These are phyloP conservation scores for Triops cancriformis DNA, from an alignment of 1,140 invertebrate genomes.

Conservation along the genomic window DNA sequence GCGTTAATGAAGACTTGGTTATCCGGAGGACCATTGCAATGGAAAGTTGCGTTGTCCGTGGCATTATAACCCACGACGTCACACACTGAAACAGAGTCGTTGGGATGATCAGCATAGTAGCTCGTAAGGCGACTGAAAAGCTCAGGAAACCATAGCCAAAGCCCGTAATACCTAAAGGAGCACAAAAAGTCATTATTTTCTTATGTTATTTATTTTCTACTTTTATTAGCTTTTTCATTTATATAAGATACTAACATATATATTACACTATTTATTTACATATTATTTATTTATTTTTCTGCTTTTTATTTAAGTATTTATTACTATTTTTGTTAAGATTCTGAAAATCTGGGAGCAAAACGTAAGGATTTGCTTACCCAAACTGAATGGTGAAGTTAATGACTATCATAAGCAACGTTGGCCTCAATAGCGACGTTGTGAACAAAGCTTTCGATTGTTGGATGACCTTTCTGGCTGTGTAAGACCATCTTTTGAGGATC, in stretches of 20 bases:
- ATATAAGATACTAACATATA: no score
- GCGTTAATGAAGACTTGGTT: conserved; percentile 66
- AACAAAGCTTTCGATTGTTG: conserved; percentile 72
- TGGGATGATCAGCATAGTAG: conserved; percentile 50
- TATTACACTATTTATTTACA: no score
- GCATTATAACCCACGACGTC: conserved; percentile 66
- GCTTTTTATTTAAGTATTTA: background rate
- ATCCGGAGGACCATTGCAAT: conserved; percentile 26
- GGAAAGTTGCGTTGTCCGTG: conserved; percentile 29
- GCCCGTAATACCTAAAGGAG: conserved; percentile 62
- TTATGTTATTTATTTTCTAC: conserved; percentile 9
- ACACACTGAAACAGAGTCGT: conserved; percentile 59
- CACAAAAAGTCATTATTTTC: conserved; percentile 23
- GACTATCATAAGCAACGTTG: conserved; percentile 69
- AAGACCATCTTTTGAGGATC: conserved; percentile 40
- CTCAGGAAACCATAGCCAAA: conserved; percentile 89
- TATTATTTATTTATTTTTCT: background rate
- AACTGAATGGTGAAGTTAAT: conserved; percentile 85
- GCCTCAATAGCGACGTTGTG: conserved; percentile 63
- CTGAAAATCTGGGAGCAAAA: conserved; percentile 18
- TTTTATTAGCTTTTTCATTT: background rate
- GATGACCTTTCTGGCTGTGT: conserved; percentile 63
- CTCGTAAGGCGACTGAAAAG: conserved; percentile 77
- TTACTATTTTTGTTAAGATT: background rate
- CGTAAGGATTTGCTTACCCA: conserved; percentile 45